phyloP scores from a whole-genome alignment of 1,140 invertebrate species.

The Ganaspis sp. region DNA sequence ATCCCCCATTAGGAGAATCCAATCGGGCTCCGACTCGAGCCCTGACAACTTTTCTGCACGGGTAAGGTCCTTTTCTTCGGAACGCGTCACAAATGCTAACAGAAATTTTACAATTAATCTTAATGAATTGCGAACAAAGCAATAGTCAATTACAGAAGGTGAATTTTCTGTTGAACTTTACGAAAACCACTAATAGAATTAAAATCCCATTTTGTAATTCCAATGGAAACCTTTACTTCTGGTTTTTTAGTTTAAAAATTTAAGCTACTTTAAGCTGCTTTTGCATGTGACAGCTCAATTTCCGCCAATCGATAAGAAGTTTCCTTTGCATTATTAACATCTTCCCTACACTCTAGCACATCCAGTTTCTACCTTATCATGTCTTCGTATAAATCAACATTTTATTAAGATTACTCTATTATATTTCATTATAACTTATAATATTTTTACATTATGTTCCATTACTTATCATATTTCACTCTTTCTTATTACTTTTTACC shows the following conservation, averaged over 20 bases:
- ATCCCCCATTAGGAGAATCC: too few relatives aligned
- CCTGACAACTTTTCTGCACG: too few relatives aligned
- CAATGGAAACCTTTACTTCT: neutral
- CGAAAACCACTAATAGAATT: neutral
- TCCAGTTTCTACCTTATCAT: neutral
- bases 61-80: too few relatives aligned
- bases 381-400: neutral
- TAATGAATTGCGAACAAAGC: neutral
- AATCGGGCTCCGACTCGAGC: too few relatives aligned
- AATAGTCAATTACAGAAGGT: neutral
- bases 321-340: conserved; percentile 13
- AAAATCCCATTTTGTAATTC: neutral
- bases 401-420: neutral
- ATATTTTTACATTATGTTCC: too few relatives aligned
- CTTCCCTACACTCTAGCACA: neutral
- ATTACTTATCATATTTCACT: too few relatives aligned
- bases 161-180: too few relatives aligned
- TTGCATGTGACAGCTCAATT: conserved; percentile 22
- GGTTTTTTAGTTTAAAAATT: neutral
- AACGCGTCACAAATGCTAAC: too few relatives aligned
- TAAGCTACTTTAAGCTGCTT: neutral
- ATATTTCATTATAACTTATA: neutral
- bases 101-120: too few relatives aligned
- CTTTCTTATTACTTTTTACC: too few relatives aligned
- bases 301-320: conserved; percentile 16